Evolutionary conservation across 1,140 invertebrate species (phyloP), one percentile per base, ranked within the genome.

Genomic region (Pseudobourletiella spinata): DNA sequence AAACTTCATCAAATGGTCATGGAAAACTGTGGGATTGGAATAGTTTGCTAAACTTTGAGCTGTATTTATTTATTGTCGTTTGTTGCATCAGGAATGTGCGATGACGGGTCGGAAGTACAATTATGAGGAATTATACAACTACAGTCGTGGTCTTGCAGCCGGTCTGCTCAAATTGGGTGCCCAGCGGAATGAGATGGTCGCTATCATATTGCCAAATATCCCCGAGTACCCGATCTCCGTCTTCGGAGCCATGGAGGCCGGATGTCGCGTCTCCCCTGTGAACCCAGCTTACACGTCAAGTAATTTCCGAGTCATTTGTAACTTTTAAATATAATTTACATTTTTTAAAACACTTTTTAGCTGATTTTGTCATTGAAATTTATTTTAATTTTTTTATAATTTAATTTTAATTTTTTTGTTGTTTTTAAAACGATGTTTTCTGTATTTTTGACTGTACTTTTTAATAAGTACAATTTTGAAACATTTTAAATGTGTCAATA

Each of bases 101-200:
- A 15, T 54, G 11, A 66, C 52, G 3, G 67, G 64, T n/a, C 20
- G 54, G 28, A 64, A 63, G 32, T 63, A 64, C n/a, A 70, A 56
- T 0, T 57, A 65, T 58, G 52, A 24, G 1, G 30, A 64, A 29
- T 25, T 67, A 1, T 63, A 58, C 54, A 56, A 59, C 1, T 20
- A 59, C 0, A 70, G 68, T 50, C 42, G 59, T 51, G 35, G 20
- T 11, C 67, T 70, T 63, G 68, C 48, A 6, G 57, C 61, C 0
- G 46, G 62, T 1, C 54, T 70, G 15, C 56, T 52, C 4, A 43
- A 70, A 42, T 24, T 56, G 2, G 68, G 68, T 29, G 18, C 65
- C 11, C 59, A 63, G 18, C 29, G 43, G 15, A 46, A 50, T 3
- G 64, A 70, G 22, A 52, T 64, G 3, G 42, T 70, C 3, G 50